Evolutionary conservation across 1,140 invertebrate genomes (phyloP).

Genomic region (Zaprionus gabonicus): DNA sequence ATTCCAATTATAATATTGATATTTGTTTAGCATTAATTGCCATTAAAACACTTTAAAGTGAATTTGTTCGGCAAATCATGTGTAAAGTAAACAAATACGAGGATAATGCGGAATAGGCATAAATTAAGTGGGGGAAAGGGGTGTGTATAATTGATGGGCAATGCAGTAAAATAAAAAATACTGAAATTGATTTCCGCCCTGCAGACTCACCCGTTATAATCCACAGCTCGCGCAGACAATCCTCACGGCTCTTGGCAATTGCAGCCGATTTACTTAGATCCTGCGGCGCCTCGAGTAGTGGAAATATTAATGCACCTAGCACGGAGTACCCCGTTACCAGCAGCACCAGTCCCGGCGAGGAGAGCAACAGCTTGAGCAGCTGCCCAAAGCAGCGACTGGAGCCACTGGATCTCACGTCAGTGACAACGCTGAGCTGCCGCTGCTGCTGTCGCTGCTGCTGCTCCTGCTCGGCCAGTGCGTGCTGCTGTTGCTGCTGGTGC

Average conservation of each 20-base stretch:
- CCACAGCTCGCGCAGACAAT: conserved; percentile 84
- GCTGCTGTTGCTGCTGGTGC: conserved; percentile 11
- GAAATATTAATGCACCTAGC: conserved; percentile 84
- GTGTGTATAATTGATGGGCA: too few species aligned
- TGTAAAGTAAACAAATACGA: conserved; percentile 56
- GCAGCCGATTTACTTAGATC: conserved; percentile 79
- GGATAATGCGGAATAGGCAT: conserved; percentile 33
- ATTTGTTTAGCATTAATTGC: conserved; percentile 68
- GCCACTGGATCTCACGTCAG: neutral
- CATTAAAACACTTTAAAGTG: conserved; percentile 49
- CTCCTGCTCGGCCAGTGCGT: conserved; percentile 8
- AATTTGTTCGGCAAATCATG: conserved; percentile 62
- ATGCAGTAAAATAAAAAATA: too few species aligned
- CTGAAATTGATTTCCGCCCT: neutral
- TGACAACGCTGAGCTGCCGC: conserved; percentile 9
- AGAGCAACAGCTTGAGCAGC: conserved; percentile 75
- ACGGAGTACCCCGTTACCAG: conserved; percentile 82
- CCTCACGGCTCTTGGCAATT: conserved; percentile 83
- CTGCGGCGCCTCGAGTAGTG: conserved; percentile 80
- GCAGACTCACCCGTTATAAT: conserved; percentile 83
- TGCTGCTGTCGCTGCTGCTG: conserved; percentile 39
- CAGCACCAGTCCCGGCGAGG: conserved; percentile 80
- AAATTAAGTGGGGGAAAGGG: too few species aligned
- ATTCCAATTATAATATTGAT: conserved; percentile 74
- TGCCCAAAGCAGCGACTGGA: conserved; percentile 60